phyloP scores from a whole-genome alignment of 2,797 vertebrate genomes.

The Tiaroga cobitis region DNA sequence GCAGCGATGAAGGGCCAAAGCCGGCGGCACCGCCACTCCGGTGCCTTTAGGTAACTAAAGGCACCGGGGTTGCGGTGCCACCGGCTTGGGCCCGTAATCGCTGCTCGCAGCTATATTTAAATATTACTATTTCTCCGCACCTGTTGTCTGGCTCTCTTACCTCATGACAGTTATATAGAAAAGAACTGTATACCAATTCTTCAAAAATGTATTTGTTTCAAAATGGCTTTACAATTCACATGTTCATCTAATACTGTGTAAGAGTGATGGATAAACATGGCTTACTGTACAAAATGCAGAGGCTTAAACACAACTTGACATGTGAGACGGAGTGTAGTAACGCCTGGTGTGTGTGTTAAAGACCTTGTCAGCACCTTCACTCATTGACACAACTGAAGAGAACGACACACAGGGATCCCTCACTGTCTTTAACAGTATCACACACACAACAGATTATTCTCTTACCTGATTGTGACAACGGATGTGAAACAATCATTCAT shows the following conservation, averaged over 20 bases:
- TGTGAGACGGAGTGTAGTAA: not conserved
- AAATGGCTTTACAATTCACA: not conserved
- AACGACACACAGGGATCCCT: not conserved
- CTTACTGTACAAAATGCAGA: not conserved
- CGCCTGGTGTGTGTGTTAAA: not conserved
- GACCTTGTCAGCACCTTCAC: not conserved
- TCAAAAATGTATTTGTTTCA: not conserved
- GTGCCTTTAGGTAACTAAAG: no score
- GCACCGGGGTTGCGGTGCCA: no score
- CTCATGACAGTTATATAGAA: no score
- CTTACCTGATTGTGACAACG: conserved; percentile 41
- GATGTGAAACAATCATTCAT: not conserved
- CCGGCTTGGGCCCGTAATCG: no score
- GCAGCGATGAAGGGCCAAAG: no score
- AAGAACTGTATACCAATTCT: not conserved
- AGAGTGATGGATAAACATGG: not conserved
- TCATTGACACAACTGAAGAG: not conserved
- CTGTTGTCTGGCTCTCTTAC: no score
- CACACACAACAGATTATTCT: not conserved
- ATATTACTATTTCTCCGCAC: no score
- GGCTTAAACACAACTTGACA: not conserved
- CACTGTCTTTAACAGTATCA: not conserved
- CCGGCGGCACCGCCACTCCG: no score
- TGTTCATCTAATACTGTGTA: not conserved
- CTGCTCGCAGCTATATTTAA: no score